Evolutionary conservation across 1,140 invertebrate genomes (phyloP), one percentile per base, ranked within the genome.

Genomic region (Stratiolaelaps scimitus): DNA sequence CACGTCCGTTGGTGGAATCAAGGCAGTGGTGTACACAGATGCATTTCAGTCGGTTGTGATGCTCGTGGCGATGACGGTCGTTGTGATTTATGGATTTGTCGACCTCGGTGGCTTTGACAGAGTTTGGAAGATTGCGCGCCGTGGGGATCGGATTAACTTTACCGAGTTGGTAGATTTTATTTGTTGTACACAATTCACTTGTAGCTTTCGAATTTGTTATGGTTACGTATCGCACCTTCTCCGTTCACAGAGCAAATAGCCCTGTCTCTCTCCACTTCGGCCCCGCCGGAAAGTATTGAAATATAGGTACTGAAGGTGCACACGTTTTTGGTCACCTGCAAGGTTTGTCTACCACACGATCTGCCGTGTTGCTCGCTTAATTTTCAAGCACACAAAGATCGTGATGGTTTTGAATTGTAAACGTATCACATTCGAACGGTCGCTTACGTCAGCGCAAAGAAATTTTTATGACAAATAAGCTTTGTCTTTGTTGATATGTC

Each of bases 11-110:
- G 79, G 79, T 29, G 79, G 79, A 7, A 76, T 80, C 71, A 78
- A 78, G 70, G 78, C 79, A 13, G 79, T 80, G n/a, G 72, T 80
- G 66, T 73, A 74, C 76, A 80, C 79, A 5, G 79, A 80, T 69
- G 73, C 75, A 1, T 76, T 80, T 68, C 78, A 80, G 70, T 72
- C 77, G 2, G 66, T 71, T 64, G 69, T 79, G 0, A 80, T 80
- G 73, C 75, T 78, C 68, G 71, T 71, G 26, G 69, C 71, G 5
- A 67, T 73, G 40, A 1, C 72, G n/a, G 67, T 67, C 13, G 69
- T 73, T 6, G 65, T 69, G 17, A 46, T 66, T 7, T 64, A 70
- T 64, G 71, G 71, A 13, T 68, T 70, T 17, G 71, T 71, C 19
- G 69, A 75, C 7, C 64, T 74, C 1, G 75, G 75, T 43, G 74